These are phyloP conservation scores for Macaca nemestrina DNA, from an alignment of 2,113 vertebrate genomes.

Conservation along the genomic window DNA sequence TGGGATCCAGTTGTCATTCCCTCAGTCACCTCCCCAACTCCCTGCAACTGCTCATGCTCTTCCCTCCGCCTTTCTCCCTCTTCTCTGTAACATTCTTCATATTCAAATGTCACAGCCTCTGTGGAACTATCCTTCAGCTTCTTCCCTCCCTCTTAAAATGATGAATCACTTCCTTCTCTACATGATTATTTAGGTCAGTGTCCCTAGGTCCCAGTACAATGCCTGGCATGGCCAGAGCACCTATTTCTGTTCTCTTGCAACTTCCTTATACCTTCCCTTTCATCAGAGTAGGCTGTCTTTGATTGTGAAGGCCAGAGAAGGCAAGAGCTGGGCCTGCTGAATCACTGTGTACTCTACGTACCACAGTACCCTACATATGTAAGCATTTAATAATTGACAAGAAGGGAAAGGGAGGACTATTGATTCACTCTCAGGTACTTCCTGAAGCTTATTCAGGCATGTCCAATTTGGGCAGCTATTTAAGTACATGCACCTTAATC, in stretches of 20 bases:
- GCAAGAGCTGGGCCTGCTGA: background rate
- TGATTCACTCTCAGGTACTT: background rate
- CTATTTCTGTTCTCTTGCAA: background rate
- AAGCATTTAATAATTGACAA: background rate
- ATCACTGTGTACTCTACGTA: background rate
- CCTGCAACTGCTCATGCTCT: background rate
- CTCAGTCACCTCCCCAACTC: background rate
- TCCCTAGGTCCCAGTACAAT: background rate
- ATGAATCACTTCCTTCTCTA: background rate
- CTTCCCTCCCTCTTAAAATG: background rate
- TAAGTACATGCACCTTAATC: background rate
- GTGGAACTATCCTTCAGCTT: background rate
- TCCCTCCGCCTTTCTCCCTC: background rate
- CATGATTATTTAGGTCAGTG: background rate
- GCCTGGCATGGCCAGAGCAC: background rate
- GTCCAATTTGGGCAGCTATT: background rate
- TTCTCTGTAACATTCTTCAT: background rate
- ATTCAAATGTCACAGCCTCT: background rate
- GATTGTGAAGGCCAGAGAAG: background rate
- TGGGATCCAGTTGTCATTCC: background rate
- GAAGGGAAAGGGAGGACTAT: background rate
- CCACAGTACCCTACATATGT: background rate
- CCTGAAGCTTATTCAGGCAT: background rate
- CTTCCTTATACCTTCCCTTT: background rate
- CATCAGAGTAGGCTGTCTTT: background rate